phyloP scores from a whole-genome alignment of 2,888 invertebrate genomes.

The Falcaria lacertinaria region DNA sequence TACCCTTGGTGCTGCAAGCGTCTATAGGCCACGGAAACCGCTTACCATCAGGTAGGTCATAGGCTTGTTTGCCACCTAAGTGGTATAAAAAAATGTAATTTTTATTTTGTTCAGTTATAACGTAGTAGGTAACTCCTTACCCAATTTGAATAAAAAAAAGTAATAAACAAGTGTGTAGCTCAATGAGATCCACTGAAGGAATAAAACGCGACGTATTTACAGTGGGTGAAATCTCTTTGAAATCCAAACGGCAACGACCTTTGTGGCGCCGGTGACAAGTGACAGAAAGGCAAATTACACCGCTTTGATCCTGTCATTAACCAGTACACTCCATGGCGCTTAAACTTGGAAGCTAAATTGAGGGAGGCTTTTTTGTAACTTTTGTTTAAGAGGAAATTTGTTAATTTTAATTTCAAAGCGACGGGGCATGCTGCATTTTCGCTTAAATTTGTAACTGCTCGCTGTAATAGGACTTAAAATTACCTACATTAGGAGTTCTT shows the following conservation, averaged over 20 bases:
- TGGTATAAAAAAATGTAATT: too few relatives aligned
- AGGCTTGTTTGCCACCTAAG: too few relatives aligned
- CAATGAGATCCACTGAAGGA: conserved; percentile 9
- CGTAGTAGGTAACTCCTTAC: neutral
- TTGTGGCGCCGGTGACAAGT: conserved; percentile 20
- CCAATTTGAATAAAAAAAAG: conserved; percentile 2
- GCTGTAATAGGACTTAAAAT: too few relatives aligned
- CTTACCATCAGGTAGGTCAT: too few relatives aligned
- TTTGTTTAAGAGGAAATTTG: neutral
- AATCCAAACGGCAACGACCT: conserved; percentile 19
- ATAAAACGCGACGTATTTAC: conserved; percentile 16
- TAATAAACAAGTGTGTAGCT: neutral
- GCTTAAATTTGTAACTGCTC: too few relatives aligned
- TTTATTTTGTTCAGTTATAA: neutral
- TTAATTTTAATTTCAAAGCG: neutral
- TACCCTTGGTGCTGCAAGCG: too few relatives aligned
- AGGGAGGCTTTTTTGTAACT: neutral
- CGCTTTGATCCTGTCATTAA: conserved; percentile 32
- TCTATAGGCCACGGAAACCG: too few relatives aligned
- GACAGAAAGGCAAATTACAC: conserved; percentile 30
- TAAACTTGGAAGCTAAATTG: neutral
- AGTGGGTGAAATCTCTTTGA: conserved; percentile 23
- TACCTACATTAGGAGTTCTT: too few relatives aligned
- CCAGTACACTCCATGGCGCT: conserved; percentile 12
- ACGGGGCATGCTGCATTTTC: too few relatives aligned